Percentiles rank a stretch among this genome's conserved stretches.
These are phyloP conservation scores for Tenthredo scrophulariae DNA, from an alignment of 2,888 invertebrate genomes.

Conservation along the genomic window DNA sequence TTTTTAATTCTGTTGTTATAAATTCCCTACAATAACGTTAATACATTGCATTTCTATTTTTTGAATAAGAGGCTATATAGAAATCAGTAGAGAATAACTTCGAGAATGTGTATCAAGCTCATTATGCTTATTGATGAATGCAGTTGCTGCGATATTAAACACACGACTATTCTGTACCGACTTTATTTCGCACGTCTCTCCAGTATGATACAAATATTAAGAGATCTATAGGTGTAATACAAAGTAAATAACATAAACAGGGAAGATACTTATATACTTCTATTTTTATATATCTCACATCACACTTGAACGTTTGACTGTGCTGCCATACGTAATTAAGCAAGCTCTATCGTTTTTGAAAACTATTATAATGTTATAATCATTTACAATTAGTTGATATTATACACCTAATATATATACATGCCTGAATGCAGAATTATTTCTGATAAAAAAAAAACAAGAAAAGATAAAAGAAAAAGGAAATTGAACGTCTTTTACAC, in stretches of 20 bases:
- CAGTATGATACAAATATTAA: background rate
- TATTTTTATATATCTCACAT: conserved; percentile 45
- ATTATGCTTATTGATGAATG: background rate
- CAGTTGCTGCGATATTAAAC: background rate
- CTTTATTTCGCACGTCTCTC: background rate
- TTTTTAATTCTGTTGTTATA: background rate
- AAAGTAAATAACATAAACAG: conserved; percentile 35
- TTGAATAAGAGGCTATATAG: background rate
- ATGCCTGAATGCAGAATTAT: background rate
- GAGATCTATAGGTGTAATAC: background rate
- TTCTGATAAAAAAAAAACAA: background rate
- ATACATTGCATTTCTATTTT: background rate
- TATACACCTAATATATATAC: background rate
- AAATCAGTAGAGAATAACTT: background rate
- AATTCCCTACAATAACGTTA: background rate
- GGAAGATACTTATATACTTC: conserved; percentile 40
- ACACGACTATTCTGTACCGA: conserved; percentile 3
- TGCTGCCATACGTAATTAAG: background rate
- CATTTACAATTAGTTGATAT: conserved; percentile 15
- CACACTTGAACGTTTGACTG: conserved; percentile 31
- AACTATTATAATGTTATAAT: conserved; percentile 2
- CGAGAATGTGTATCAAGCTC: background rate
- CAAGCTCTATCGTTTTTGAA: conserved; percentile 7
- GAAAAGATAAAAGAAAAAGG: background rate
- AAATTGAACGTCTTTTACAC: background rate